These are phyloP conservation scores for Bombylius major DNA, from an alignment of 2,888 invertebrate genomes.

Conservation along the genomic window DNA sequence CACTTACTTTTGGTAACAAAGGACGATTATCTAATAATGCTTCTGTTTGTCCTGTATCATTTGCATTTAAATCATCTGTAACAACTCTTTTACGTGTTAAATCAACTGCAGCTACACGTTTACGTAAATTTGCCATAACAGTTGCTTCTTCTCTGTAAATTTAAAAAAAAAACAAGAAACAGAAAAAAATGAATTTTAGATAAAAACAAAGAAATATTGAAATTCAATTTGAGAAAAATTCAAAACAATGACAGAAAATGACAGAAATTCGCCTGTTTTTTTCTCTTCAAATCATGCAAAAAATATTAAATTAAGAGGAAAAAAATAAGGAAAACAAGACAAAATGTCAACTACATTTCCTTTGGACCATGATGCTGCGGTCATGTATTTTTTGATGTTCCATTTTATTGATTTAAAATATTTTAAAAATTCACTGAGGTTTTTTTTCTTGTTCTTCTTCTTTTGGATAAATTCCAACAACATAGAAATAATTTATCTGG, in stretches of 20 bases:
- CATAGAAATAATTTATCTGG: no score
- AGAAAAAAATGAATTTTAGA: neutral
- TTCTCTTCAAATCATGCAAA: neutral
- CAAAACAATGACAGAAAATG: neutral
- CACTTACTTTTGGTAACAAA: conserved; percentile 38
- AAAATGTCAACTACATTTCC: no score
- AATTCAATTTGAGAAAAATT: neutral
- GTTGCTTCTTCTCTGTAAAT: conserved; percentile 48
- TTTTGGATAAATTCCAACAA: no score
- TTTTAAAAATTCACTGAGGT: no score
- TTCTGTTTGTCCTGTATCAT: conserved; percentile 26
- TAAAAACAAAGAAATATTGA: neutral
- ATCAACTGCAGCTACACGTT: conserved; percentile 48
- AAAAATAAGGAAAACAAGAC: no score
- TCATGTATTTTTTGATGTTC: no score
- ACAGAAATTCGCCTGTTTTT: no score
- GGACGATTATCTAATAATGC: conserved; percentile 56
- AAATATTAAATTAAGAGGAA: no score
- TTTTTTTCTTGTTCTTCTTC: no score
- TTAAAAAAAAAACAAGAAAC: neutral
- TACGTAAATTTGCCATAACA: conserved; percentile 55
- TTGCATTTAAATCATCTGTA: conserved; percentile 21
- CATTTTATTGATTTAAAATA: no score
- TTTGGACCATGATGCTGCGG: no score
- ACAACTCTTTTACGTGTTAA: conserved; percentile 20